Evolutionary conservation across 2,888 invertebrate species (phyloP).

Genomic region (Anticlea derivata): DNA sequence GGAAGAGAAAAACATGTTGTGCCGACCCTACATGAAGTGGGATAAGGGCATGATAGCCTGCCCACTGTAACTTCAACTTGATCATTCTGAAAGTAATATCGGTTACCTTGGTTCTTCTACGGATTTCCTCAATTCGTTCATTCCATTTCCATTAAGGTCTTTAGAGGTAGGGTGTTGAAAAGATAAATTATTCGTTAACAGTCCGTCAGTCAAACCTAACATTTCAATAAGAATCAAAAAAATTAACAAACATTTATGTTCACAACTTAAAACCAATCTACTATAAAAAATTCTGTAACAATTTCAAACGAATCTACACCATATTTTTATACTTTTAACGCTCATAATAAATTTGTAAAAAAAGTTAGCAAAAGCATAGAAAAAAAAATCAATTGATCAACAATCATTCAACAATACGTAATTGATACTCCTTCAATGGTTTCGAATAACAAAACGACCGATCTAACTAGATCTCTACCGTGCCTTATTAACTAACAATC

Average conservation of each 20-base stretch:
- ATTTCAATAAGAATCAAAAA: slow-evolving; percentile 21
- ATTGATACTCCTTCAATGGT: slow-evolving; percentile 73
- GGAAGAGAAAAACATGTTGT: too few relatives aligned
- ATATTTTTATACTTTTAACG: too few relatives aligned
- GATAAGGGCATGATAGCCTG: too few relatives aligned
- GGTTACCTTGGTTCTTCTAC: too few relatives aligned
- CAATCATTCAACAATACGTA: slow-evolving; percentile 67
- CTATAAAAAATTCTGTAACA: slow-evolving; percentile 6
- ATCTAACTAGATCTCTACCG: slow-evolving; percentile 21
- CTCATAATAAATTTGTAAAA: too few relatives aligned
- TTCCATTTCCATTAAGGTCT: too few relatives aligned
- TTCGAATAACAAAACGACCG: slow-evolving; percentile 58
- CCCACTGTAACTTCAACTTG: too few relatives aligned
- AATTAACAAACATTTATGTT: slow-evolving; percentile 17
- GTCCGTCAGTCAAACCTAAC: slow-evolving; percentile 23
- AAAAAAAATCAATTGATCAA: slow-evolving; percentile 58
- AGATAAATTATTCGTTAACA: background rate
- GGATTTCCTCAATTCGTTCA: too few relatives aligned
- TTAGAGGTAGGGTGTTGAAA: too few relatives aligned
- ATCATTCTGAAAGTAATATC: too few relatives aligned
- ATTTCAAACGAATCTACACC: background rate
- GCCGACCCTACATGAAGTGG: too few relatives aligned
- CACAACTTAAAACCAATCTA: slow-evolving; percentile 15
- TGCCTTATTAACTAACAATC: slow-evolving; percentile 1
- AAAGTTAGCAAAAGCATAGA: slow-evolving; percentile 40